phyloP scores from a whole-genome alignment of 2,888 invertebrate species.

The Lasioglossum zephyrum region DNA sequence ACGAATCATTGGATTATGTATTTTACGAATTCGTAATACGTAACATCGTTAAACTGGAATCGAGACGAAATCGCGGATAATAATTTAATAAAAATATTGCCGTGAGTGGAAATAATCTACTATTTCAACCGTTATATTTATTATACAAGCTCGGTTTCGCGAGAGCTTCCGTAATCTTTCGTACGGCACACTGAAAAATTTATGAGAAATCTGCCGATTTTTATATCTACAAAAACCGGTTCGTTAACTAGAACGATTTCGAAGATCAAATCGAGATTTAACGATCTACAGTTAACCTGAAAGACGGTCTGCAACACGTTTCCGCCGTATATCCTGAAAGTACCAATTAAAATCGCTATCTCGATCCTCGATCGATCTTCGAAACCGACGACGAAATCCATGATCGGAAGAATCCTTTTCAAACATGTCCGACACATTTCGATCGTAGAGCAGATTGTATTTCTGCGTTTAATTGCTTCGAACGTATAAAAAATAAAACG shows the following conservation, averaged over 20 bases:
- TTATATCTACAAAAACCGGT: neutral
- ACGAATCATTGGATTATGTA: neutral
- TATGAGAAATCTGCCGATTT: neutral
- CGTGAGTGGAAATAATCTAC: neutral
- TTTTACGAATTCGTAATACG: neutral
- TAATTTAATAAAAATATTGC: neutral
- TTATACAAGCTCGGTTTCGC: neutral
- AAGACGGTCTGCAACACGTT: slow-evolving; percentile 3
- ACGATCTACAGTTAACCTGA: neutral
- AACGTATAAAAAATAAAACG: too few species aligned
- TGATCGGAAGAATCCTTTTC: neutral
- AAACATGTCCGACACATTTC: neutral
- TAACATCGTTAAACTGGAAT: neutral
- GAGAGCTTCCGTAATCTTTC: neutral
- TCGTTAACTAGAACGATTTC: slow-evolving; percentile 4
- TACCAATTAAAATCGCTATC: slow-evolving; percentile 36
- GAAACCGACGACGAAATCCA: slow-evolving; percentile 1
- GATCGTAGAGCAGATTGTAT: neutral
- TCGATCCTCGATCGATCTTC: slow-evolving; percentile 14
- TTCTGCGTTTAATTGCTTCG: neutral
- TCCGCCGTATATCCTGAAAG: neutral
- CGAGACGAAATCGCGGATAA: neutral
- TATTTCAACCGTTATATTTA: neutral
- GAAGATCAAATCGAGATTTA: neutral
- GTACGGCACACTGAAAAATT: neutral